A percentile compares a stretch with the other conserved stretches of the same genome.
Evolutionary conservation across 2,113 vertebrate species (phyloP).

Genomic region (Takifugu flavidus): DNA sequence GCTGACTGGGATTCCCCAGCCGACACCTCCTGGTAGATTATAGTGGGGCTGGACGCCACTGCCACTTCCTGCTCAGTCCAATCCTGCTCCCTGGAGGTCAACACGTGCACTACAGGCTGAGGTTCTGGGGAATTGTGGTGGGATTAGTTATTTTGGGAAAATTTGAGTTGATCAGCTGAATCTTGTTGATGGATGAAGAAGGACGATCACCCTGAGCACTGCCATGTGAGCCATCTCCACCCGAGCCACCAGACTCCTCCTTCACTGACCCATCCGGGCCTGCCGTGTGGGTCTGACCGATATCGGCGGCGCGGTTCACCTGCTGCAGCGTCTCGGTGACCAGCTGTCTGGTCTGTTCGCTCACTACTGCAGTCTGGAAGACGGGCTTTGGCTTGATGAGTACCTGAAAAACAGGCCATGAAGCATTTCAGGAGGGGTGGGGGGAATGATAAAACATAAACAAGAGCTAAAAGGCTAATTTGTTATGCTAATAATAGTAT

Average conservation of each 20-base stretch:
- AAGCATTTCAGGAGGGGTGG: too few relatives aligned
- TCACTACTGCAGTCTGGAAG: slow-evolving; percentile 93
- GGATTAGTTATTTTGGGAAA: too few relatives aligned
- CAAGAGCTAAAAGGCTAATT: neutral
- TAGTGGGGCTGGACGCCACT: slow-evolving; percentile 89
- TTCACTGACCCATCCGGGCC: slow-evolving; percentile 78
- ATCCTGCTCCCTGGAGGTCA: slow-evolving; percentile 92
- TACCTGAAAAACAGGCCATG: slow-evolving; percentile 73
- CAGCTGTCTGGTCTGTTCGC: slow-evolving; percentile 92
- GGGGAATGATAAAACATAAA: neutral
- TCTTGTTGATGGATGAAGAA: neutral
- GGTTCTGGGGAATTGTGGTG: slow-evolving; percentile 65
- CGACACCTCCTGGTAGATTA: slow-evolving; percentile 94
- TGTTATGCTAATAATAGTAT: too few relatives aligned
- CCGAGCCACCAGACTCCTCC: slow-evolving; percentile 80
- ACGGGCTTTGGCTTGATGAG: slow-evolving; percentile 98
- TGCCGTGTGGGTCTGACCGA: slow-evolving; percentile 66
- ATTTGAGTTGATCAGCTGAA: neutral
- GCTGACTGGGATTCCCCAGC: slow-evolving; percentile 92
- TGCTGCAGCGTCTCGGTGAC: slow-evolving; percentile 96
- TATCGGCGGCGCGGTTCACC: slow-evolving; percentile 82
- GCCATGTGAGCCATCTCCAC: slow-evolving; percentile 79
- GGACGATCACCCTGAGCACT: slow-evolving; percentile 71
- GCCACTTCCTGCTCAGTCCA: slow-evolving; percentile 95
- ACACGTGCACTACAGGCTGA: slow-evolving; percentile 89